Conservation (phyloP, 2,797 vertebrate species). For the Melanogrammus aeglefinus region DNA sequence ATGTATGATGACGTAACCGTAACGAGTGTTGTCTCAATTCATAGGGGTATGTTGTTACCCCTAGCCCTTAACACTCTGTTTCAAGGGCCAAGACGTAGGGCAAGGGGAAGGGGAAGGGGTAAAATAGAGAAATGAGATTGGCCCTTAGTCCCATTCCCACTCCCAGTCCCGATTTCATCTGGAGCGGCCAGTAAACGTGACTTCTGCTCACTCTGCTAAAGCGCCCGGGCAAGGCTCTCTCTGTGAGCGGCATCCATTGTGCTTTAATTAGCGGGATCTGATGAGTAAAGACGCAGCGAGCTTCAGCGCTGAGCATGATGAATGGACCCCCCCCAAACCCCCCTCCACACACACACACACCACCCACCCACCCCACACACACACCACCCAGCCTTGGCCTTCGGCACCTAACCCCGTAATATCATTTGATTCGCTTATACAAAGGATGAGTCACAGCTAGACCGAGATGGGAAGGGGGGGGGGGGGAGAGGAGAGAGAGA, state of each 20-base stretch:
- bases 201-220: conserved; percentile 32
- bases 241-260: conserved; percentile 49
- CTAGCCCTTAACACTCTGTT: too few species aligned
- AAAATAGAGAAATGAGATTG: too few species aligned
- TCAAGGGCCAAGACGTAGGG: too few species aligned
- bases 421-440: conserved; percentile 58
- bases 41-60: too few species aligned
- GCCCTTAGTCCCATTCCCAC: too few species aligned
- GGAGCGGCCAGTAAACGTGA: conserved; percentile 36
- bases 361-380: too few species aligned
- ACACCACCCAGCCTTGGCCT: conserved; percentile 54
- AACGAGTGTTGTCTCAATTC: too few species aligned
- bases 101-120: too few species aligned
- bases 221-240: conserved; percentile 41
- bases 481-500: not conserved
- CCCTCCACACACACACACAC: too few species aligned
- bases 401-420: conserved; percentile 55
- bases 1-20: too few species aligned
- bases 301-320: conserved; percentile 60
- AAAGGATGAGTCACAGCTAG: conserved; percentile 66
- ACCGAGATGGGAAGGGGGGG: conserved; percentile 11
- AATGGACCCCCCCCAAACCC: conserved; percentile 33
- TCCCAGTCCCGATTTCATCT: too few species aligned
- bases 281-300: conserved; percentile 55
- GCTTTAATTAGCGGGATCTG: conserved; percentile 66